Evolutionary conservation across 1,140 invertebrate genomes (phyloP), one percentile per base, ranked within the genome.

Genomic region (Bombus fervidus): DNA sequence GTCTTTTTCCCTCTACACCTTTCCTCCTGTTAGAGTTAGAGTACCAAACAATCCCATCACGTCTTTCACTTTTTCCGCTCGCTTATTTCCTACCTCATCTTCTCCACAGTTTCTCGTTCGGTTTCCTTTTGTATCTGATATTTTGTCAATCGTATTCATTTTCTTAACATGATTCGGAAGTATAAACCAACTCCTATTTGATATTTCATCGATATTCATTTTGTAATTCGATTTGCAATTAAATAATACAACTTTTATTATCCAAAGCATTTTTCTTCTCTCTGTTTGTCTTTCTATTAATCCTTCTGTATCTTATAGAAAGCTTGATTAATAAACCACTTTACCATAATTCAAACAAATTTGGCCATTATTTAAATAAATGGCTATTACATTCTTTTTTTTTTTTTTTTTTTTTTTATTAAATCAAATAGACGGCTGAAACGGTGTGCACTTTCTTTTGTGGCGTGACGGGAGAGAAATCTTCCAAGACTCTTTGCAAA

Each of bases 41-140:
- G 25, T n/a, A 37, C 37, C 53, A 18, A 39, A n/a, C 57, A 12
- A 77, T 77, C 53, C 13, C 75, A 39, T 39, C 31, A 13, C 53
- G 43, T 77, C 53, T 62, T 62, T 77, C 57, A n/a, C 75, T 59
- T 39, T 77, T 76, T 39, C 57, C 74, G 34, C 41, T n/a, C 25
- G 31, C 4, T 34, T 57, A 75, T 28, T 41, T 34, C 31, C 43
- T 57, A 25, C 10, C 31, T 15, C 25, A 4, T 37, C 34, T 10
- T 22, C 37, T 68, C 34, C 18, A 2, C 12, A 15, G 10, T 13
- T 62, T 62, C 12, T 62, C 59, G 3, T 28, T 62, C 0, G 9
- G 3, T 25, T 28, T 28, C 59, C 28, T 13, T 53, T 53, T 18
- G 28, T 62, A 62, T 62, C 59, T 5, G 28, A 10, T n/a, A 62